Evolutionary conservation across 1,140 invertebrate species (phyloP), one percentile per base, ranked within the genome.

Genomic region (Drosophila willistoni): DNA sequence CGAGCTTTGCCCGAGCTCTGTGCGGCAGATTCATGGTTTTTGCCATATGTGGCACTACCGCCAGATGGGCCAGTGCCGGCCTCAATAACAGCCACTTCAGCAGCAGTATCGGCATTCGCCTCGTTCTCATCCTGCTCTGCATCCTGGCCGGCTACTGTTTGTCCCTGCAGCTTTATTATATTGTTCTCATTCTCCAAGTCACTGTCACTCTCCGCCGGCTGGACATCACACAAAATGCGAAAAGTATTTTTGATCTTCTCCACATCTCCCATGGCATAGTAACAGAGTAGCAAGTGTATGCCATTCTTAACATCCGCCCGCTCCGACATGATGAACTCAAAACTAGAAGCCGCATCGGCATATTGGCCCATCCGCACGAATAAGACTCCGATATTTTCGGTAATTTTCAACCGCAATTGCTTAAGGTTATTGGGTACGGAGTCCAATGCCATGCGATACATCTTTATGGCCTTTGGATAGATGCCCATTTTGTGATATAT

Each of bases 261-360:
- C 7, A 95, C 94, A 93, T 99, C 98, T 19, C 96, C 97, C 56
- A 99, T 93, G 13, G 98, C 97, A 93, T 98, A 98, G 81, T 98
- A 98, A 90, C 98, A 98, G 6, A 99, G 92, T 61, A 99, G 95
- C 34, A 98, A 93, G 93, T 99, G 98, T 60, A 99, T 94, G 41
- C 98, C 97, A 79, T 94, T 95, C 81, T 96, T 96, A 87, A 98
- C 98, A 86, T 97, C 97, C 1, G 98, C 95, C 79, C 97, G 96
- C 91, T 99, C 98, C 66, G 96, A 96, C 97, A 99, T 99, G 62
- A 99, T 98, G 93, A 98, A 98, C 92, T 99, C 98, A 93, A 99
- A 99, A 90, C 97, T 98, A 13, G 96, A 96, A 34, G 98, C 96
- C 0, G 99, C 99, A 92, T 99, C 98, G 77, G 96, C 96, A 91